Base-by-base conservation (phyloP, 1,140 invertebrate species). In the Caerostris extrusa region DNA sequence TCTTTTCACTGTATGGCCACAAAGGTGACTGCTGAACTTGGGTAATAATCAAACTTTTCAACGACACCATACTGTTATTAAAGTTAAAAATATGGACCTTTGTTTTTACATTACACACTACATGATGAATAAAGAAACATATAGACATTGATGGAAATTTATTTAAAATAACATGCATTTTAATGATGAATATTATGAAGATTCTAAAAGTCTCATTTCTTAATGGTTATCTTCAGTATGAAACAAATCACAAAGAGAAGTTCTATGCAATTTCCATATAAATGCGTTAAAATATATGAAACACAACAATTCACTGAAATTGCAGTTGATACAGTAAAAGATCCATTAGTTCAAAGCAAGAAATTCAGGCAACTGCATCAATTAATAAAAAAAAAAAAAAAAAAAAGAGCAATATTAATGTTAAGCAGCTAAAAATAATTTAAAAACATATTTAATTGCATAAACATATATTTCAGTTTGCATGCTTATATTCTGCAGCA, bases 211-310 rank as follows among this genome's bases (percentile, higher is more conserved):
- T 58, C 14, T 58, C 34, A 8, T 77, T 77, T 50, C 34, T 58
- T 85, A 19, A 85, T n/a, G 71, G 57, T 58, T 60, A 58, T 57
- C n/a, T 58, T 85, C 19, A 34, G 17, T n/a, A 85, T 85, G 83
- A 85, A 85, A 57, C 7, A 58, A 57, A 85, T 60, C 17, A 85
- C 57, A 53, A 14, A 85, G 19, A 19, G 69, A 6, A 85, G 83
- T 85, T 85, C n/a, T 19, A 85, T 85, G 83, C 56, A 85, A 55
- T 58, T n/a, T 57, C n/a, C n/a, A n/a, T 50, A 19, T 10, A 4
- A 50, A 56, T 60, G 56, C 83, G 58, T 85, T 60, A 85, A 85
- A 85, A 85, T 19, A 85, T 58, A 58, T 85, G 83, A 85, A 85
- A 85, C 83, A 85, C 34, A 85, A 85, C 82, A 85, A 14, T 60